Base-by-base conservation (phyloP, 1,140 invertebrate species). In the Drosophila carrolli region DNA sequence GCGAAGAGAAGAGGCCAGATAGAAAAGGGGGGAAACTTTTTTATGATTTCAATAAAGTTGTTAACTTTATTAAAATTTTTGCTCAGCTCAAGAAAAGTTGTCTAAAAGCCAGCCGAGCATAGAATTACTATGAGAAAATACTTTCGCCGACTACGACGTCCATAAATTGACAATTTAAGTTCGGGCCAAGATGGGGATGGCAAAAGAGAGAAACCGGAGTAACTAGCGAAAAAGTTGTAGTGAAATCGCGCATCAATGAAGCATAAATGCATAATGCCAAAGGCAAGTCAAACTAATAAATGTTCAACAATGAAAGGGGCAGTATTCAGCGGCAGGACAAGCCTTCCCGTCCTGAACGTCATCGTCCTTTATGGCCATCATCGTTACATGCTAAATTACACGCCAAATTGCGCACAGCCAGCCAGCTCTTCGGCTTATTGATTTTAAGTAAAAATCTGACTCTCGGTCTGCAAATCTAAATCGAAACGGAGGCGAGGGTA, bases 41-140 rank as follows among this genome's bases (percentile, higher is more conserved):
- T 86, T 82, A 89, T 79, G 76, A 88, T 86, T 86, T 83, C 83
- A 86, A 88, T 88, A 89, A 88, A 88, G 76, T 88, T 88, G 80
- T 88, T 88, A 88, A 88, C 83, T 88, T 88, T 88, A 88, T 88
- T 88, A 88, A 89, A 88, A 88, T 89, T 79, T 86, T 77, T 79
- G 75, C 83, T 81, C 78, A 66, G 81, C 74, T 76, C 38, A 70
- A 76, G 86, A 79, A 88, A 88, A 88, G 83, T 88, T 89, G 76
- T 68, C 71, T 75, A 76, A 88, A 68, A 83, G 84, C 62, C 82
- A 86, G 83, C 81, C 82, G 80, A 88, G 83, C 82, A 86, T 82
- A 88, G 82, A 86, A 86, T 86, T 88, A 86, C 82, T 88, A 88
- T 86, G 65, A 85, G 58, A 85, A 77, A 71, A 88, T 88, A 89